Percentiles rank a stretch among this genome's conserved stretches.
Evolutionary conservation across 2,888 invertebrate species (phyloP).

Genomic region (Pseudeuparius sepicola): DNA sequence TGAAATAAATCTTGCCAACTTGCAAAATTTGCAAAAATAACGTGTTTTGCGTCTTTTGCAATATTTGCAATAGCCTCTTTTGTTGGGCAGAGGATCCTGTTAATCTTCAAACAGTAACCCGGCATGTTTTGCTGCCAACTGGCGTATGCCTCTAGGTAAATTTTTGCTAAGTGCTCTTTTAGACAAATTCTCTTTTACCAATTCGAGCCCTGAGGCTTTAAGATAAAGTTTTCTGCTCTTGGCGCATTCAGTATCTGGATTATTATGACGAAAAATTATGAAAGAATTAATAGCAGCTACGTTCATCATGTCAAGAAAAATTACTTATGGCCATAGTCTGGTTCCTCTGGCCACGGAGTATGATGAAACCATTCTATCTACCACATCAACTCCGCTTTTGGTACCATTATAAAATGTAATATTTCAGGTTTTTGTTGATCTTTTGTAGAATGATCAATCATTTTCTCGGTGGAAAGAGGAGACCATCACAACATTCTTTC

Average conservation of each 20-base stretch:
- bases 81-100: conserved; percentile 3
- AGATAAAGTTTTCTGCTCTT: neutral
- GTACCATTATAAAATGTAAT: conserved; percentile 10
- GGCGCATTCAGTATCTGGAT: conserved; percentile 1
- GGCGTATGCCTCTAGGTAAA: neutral
- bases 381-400: conserved; percentile 12
- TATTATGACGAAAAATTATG: neutral
- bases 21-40: conserved; percentile 10
- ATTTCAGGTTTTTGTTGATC: conserved; percentile 9
- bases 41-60: conserved; percentile 9
- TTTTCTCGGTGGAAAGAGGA: conserved; percentile 11
- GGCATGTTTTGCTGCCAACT: conserved; percentile 7
- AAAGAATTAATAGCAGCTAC: neutral
- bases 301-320: conserved; percentile 1
- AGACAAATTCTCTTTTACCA: too few relatives aligned
- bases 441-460: conserved; percentile 6
- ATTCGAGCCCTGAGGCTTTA: conserved; percentile 1
- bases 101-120: conserved; percentile 8
- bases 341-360: conserved; percentile 7
- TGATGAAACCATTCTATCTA: conserved; percentile 8
- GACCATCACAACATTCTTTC: conserved; percentile 13
- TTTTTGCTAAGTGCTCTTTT: neutral
- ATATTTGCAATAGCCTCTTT: conserved; percentile 12
- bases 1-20: neutral
- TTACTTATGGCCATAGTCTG: conserved; percentile 8